Base-by-base conservation (phyloP, 2,888 invertebrate genomes). In the Acronicta aceris region DNA sequence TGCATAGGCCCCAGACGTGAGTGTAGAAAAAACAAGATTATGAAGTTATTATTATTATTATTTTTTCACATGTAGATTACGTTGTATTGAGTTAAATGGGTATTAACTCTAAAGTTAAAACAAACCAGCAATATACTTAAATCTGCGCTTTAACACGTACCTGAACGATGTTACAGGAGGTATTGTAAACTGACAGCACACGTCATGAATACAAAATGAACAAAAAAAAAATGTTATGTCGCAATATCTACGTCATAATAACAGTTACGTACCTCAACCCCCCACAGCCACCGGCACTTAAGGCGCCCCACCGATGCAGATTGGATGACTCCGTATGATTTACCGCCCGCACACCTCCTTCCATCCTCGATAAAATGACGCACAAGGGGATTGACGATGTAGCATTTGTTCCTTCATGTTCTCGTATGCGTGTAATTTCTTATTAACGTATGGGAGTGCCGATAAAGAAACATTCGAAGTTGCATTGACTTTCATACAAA, bases 281-380 rank as follows among this genome's bases (percentile, higher is more conserved):
- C 50, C 67, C 65, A 12, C 57, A 67, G 68, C 67, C 67, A 54
- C 54, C 52, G 61, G 71, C 81, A 82, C 81, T 81, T 81, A 74
- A 78, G 72, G 65, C 66, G 64, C 70, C 68, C 76, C 73, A 59
- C 61, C 66, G 72, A 80, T 84, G 82, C 84, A 86, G 84, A 83
- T 80, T 81, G 79, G 79, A 81, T 81, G 80, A 80, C 80, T 76
- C 72, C 70, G 71, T 73, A 78, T 82, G 83, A 85, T 84, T 84
- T 82, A 85, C 79, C 65, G 72, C 61, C 58, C 65, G 66, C 53
- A 74, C 66, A 69, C 65, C 62, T 58, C 69, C 60, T 56, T 40
- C 62, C 65, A 58, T 67, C 66, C 57, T 56, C 74, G 70, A 76
- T 73, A 78, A 79, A 79, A 82, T 78, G 76, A 76, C 73, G 70